phyloP scores from a whole-genome alignment of 2,888 invertebrate species.

The Tuberolachnus salignus region DNA sequence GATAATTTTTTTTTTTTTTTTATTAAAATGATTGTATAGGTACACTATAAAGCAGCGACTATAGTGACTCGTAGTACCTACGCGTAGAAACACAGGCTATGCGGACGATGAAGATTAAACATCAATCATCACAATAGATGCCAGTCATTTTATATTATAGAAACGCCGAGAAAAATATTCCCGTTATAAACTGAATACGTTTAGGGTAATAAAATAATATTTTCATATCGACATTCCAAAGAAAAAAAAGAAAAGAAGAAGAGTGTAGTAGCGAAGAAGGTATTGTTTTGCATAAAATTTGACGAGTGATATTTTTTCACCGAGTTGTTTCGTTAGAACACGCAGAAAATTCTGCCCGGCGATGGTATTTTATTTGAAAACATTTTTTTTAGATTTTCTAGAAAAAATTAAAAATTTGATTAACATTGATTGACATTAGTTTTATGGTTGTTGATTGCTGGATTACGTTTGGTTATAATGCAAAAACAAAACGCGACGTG shows the following conservation, averaged over 20 bases:
- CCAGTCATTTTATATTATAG: conserved; percentile 12
- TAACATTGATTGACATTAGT: too few species aligned
- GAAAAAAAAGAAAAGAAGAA: not conserved
- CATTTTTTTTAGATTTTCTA: too few species aligned
- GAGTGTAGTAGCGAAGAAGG: too few species aligned
- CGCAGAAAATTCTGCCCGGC: too few species aligned
- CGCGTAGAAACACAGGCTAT: conserved; percentile 3
- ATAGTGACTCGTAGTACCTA: not conserved
- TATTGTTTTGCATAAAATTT: too few species aligned
- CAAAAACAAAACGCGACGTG: too few species aligned
- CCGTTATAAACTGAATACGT: not conserved
- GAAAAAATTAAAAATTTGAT: too few species aligned
- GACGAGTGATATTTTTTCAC: too few species aligned
- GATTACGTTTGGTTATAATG: too few species aligned
- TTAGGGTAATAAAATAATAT: not conserved
- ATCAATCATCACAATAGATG: conserved; percentile 36
- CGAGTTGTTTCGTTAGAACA: too few species aligned
- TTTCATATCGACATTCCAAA: not conserved
- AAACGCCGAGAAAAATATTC: not conserved
- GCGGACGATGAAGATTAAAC: conserved; percentile 41
- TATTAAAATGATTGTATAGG: conserved; percentile 21
- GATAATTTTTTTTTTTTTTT: conserved; percentile 40
- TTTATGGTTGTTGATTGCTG: too few species aligned
- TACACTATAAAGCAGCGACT: conserved; percentile 3
- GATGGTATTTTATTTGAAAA: too few species aligned